Evolutionary conservation across 2,888 invertebrate species (phyloP), one percentile per base, ranked within the genome.

Genomic region (Cosmia pyralina): DNA sequence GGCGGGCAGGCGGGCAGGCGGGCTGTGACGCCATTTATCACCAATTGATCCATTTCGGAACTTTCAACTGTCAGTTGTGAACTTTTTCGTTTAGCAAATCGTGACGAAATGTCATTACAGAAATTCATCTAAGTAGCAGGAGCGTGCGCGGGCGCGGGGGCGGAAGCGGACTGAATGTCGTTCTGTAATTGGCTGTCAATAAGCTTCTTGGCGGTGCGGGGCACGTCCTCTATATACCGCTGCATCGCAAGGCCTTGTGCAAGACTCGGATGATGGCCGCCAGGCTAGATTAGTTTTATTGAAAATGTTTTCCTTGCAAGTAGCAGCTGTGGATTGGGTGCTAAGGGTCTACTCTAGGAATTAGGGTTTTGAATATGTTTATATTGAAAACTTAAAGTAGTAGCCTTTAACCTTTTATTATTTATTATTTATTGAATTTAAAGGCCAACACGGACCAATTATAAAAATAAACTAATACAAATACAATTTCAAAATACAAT

Each of bases 21-120:
- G 90, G 91, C 90, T 88, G 89, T 89, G 89, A 82, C 86, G 87
- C 88, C 90, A 93, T 94, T 93, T 93, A 94, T 94, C 93, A 93
- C 86, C 86, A 88, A 92, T 93, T 92, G 93, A 94, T 94, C 93
- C 91, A 90, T 92, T 90, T 89, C 82, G 81, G 83, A 89, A 90
- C 88, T 90, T 87, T 86, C 87, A 85, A 90, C 91, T 93, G 93
- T 92, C 94, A 91, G 88, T 92, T 87, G 88, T 87, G 88, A 91
- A 93, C 90, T 93, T 92, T 93, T 92, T 92, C 91, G 92, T 91
- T 93, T 92, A 92, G 86, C 86, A 90, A 90, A 90, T 90, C 88
- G 88, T 82, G 84, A 81, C 86, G 87, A 85, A 88, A 85, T 84
- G 90, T 87, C 90, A 88, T 92, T 92, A 89, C 75, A 82, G 85